Evolutionary conservation across 1,140 invertebrate genomes (phyloP), one percentile per base, ranked within the genome.

Genomic region (Sitophilus oryzae): DNA sequence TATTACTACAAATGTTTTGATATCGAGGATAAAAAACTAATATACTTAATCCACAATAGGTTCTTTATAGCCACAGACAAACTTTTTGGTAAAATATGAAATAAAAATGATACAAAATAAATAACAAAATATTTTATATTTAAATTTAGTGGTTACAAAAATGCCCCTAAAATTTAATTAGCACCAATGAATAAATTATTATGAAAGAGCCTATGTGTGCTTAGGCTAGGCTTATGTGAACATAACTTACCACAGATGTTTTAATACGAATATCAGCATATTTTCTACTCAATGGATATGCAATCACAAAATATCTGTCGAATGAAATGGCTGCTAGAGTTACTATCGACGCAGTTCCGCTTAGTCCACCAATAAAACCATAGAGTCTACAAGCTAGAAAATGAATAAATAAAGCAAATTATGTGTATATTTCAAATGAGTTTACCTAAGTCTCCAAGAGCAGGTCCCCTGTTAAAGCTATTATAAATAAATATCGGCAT

Each of bases 401-500:
- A 64, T 54, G 49, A 53, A 16, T 48, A 40, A 46, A 30, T 45
- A 42, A 20, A n/a, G 14, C 11, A 20, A 38, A 8, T 49, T 34
- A 35, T n/a, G 6, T 2, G 1, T 25, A 40, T 25, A 53, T 1
- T 11, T n/a, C 9, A 48, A 47, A 58, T 14, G 41, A 34, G 63
- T 60, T 73, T 73, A 85, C 84, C 83, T 55, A 77, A 68, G 61
- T 80, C 77, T n/a, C 85, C 85, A 18, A 85, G 63, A 0, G 79
- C 80, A 8, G 84, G 84, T 2, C 84, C 84, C 51, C 77, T 71
- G 48, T 82, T 74, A 52, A 84, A 76, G 40, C 82, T 83, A 69
- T 87, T 87, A 69, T 81, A 84, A 30, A 86, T 79, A 61, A 86
- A 85, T 42, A 88, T 73, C 0, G 84, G 84, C 47, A 79, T 81